Percentiles rank a stretch among this genome's conserved stretches.
Conservation (phyloP, 1,140 invertebrate species). For the Listronotus bonariensis region DNA sequence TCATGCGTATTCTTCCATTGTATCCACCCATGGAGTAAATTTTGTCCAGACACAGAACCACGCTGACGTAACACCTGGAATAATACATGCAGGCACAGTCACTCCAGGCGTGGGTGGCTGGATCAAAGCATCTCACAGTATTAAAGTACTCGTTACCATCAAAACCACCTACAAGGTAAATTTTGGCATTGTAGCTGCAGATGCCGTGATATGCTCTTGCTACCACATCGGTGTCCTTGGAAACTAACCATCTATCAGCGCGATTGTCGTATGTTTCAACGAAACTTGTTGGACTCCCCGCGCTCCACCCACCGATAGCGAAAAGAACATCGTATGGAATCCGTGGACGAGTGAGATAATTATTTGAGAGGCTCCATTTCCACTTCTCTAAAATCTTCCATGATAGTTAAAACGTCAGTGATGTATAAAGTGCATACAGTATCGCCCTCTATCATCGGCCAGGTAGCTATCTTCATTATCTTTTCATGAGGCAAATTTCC, state of each 20-base stretch:
- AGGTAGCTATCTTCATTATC: constrained; percentile 50
- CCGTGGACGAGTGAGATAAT: constrained; percentile 65
- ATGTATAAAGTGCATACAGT: constrained; percentile 49
- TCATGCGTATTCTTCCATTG: constrained; percentile 80
- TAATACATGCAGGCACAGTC: constrained; percentile 76
- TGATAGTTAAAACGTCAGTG: constrained; percentile 39
- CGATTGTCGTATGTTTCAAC: constrained; percentile 78
- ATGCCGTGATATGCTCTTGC: constrained; percentile 77
- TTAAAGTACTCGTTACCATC: constrained; percentile 76
- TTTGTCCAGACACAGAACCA: constrained; percentile 69
- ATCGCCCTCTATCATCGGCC: constrained; percentile 61
- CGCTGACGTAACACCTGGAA: constrained; percentile 76
- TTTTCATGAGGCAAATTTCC: constrained; percentile 35
- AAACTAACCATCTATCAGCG: constrained; percentile 68
- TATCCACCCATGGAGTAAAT: constrained; percentile 89
- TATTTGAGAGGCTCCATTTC: constrained; percentile 58
- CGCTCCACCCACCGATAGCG: constrained; percentile 78
- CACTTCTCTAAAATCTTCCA: constrained; percentile 58
- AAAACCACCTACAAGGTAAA: constrained; percentile 67
- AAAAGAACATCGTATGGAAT: constrained; percentile 74
- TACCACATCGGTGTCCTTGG: constrained; percentile 63
- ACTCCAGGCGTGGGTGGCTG: constrained; percentile 65
- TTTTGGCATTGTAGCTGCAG: constrained; percentile 66
- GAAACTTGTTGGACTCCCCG: constrained; percentile 76
- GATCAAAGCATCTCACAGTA: constrained; percentile 70